phyloP scores from a whole-genome alignment of 2,888 invertebrate species.

The Drosophila fulvimacula region DNA sequence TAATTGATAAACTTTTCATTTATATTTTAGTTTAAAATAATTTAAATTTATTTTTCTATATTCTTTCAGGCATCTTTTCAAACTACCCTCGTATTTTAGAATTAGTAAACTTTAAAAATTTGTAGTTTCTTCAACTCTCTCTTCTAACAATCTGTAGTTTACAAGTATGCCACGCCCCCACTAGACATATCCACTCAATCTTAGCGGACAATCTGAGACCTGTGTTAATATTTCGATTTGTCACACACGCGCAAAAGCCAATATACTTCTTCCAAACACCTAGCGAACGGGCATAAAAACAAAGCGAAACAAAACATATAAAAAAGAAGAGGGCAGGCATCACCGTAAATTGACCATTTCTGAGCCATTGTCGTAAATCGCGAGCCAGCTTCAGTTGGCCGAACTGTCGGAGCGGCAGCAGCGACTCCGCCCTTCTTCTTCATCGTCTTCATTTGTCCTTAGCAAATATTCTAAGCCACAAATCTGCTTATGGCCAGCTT shows the following conservation, averaged over 20 bases:
- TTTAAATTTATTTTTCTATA: neutral
- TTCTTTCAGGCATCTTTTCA: neutral
- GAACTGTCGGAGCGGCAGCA: neutral
- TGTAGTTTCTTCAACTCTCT: neutral
- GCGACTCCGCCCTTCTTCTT: neutral
- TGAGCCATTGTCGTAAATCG: conserved; percentile 68
- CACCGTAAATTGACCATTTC: conserved; percentile 77
- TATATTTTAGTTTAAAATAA: neutral
- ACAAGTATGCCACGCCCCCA: neutral
- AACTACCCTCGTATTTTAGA: neutral
- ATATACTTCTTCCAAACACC: neutral
- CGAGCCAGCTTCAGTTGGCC: conserved; percentile 23
- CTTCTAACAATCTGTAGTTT: neutral
- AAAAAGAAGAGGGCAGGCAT: conserved; percentile 18
- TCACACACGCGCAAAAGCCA: neutral
- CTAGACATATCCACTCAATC: neutral
- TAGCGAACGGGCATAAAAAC: conserved; percentile 1
- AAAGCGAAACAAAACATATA: conserved; percentile 7
- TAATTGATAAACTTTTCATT: neutral
- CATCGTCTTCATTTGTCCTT: conserved; percentile 65
- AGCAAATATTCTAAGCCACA: conserved; percentile 79
- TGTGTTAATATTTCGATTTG: no score
- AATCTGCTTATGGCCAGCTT: conserved; percentile 80
- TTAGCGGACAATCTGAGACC: neutral
- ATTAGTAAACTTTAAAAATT: no score